phyloP scores from a whole-genome alignment of 2,888 invertebrate genomes.

The Gymnosoma rotundatum region DNA sequence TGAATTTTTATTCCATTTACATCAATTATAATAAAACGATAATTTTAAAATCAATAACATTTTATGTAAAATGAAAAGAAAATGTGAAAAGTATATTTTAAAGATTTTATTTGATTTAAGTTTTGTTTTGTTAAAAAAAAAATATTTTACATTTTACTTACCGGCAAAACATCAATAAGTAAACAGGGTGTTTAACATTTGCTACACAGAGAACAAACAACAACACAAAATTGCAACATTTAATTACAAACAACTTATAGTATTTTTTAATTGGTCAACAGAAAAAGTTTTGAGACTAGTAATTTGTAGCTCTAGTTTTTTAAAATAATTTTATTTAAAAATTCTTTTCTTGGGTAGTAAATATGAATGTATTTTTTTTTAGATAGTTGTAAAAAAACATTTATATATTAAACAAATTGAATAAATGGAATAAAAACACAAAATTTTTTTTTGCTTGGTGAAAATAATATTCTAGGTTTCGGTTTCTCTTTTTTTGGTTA shows the following conservation, averaged over 20 bases:
- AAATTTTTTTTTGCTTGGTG: constrained; percentile 24
- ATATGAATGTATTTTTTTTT: constrained; percentile 9
- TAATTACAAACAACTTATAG: constrained; percentile 73
- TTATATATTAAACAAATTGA: constrained; percentile 41
- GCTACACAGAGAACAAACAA: constrained; percentile 80
- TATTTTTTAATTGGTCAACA: constrained; percentile 45
- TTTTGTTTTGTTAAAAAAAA: constrained; percentile 56
- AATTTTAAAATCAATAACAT: neutral
- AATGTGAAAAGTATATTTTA: constrained; percentile 59
- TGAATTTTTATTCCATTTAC: constrained; percentile 75
- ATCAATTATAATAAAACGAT: constrained; percentile 39
- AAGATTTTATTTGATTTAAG: constrained; percentile 36
- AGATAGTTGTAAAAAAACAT: constrained; percentile 40
- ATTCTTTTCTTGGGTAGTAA: constrained; percentile 18
- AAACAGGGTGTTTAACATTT: constrained; percentile 81
- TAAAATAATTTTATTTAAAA: neutral
- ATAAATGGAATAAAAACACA: constrained; percentile 70
- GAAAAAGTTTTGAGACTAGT: constrained; percentile 51
- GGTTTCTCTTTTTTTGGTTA: constrained; percentile 4
- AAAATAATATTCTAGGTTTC: constrained; percentile 10
- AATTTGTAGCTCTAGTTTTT: constrained; percentile 50
- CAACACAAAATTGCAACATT: constrained; percentile 79
- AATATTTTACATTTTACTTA: constrained; percentile 75
- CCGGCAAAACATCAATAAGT: constrained; percentile 81
- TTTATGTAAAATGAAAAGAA: neutral